phyloP scores from a whole-genome alignment of 2,113 vertebrate genomes.

The Ginglymostoma cirratum region DNA sequence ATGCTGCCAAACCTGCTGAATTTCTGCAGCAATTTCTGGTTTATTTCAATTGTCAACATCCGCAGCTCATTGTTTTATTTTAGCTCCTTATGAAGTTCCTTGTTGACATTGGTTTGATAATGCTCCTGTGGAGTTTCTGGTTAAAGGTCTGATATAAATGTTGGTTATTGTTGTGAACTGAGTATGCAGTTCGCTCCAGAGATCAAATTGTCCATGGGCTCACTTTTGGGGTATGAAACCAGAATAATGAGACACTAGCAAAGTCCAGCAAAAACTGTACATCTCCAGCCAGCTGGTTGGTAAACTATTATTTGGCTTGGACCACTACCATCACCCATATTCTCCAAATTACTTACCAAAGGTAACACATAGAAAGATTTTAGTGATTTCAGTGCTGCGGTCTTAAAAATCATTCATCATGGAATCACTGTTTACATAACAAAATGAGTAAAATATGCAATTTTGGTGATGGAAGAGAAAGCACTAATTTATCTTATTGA shows the following conservation, averaged over 20 bases:
- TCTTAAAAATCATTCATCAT: background rate
- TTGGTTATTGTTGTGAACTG: background rate
- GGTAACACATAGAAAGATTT: background rate
- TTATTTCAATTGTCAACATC: no score
- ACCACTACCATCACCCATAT: no score
- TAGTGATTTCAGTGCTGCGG: background rate
- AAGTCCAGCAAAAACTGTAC: background rate
- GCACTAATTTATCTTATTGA: background rate
- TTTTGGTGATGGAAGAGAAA: background rate
- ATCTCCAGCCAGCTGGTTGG: background rate
- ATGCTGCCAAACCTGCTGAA: no score
- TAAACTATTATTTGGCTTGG: background rate
- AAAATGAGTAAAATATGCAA: background rate
- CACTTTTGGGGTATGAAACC: background rate
- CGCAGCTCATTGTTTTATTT: no score
- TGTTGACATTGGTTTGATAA: background rate
- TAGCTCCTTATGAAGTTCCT: background rate
- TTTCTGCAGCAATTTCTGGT: no score
- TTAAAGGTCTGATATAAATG: background rate
- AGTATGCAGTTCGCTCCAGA: background rate
- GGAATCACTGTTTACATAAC: background rate
- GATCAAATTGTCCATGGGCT: background rate
- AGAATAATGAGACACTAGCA: background rate
- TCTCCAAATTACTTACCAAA: background rate
- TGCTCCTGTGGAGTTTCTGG: background rate